Percentiles rank a stretch among this genome's conserved stretches.
Conservation (phyloP, 35 echinoderm and acorn worm genomes). For the Lytechinus variegatus region DNA sequence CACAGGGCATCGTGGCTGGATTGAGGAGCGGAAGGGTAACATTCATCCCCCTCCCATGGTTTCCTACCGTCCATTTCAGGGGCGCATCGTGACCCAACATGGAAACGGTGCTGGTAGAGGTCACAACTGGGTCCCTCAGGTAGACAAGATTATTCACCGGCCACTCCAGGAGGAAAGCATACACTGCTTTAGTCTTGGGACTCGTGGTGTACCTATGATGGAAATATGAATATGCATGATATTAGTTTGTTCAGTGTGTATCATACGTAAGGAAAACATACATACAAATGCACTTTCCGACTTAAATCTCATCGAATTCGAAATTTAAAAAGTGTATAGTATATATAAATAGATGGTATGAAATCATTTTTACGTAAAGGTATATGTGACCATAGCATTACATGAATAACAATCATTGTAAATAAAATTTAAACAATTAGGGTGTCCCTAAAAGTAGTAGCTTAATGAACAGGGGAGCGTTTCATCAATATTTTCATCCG, state of each 20-base stretch:
- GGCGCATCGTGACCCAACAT: constrained; percentile 53
- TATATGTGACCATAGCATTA: too few relatives aligned
- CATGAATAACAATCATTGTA: too few relatives aligned
- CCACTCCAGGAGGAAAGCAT: constrained; percentile 69
- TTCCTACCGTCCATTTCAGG: constrained; percentile 55
- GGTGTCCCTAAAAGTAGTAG: too few relatives aligned
- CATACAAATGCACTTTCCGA: neutral
- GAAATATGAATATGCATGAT: neutral
- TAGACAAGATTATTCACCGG: constrained; percentile 48
- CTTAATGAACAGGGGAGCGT: too few relatives aligned
- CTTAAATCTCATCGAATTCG: neutral
- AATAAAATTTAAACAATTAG: too few relatives aligned
- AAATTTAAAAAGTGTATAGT: neutral
- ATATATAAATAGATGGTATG: too few relatives aligned
- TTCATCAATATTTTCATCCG: too few relatives aligned
- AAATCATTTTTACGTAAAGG: too few relatives aligned
- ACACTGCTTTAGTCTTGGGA: constrained; percentile 11
- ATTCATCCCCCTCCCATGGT: constrained; percentile 47
- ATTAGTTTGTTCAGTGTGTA: too few relatives aligned
- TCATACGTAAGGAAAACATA: neutral
- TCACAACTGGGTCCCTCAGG: constrained; percentile 46
- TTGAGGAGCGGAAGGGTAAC: constrained; percentile 48
- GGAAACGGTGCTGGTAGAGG: constrained; percentile 30
- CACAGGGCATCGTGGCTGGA: constrained; percentile 50
- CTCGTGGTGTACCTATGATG: constrained; percentile 65